Evolutionary conservation across 2,113 vertebrate species (phyloP), one percentile per base, ranked within the genome.

Genomic region (Mesembrinibis cayennensis): DNA sequence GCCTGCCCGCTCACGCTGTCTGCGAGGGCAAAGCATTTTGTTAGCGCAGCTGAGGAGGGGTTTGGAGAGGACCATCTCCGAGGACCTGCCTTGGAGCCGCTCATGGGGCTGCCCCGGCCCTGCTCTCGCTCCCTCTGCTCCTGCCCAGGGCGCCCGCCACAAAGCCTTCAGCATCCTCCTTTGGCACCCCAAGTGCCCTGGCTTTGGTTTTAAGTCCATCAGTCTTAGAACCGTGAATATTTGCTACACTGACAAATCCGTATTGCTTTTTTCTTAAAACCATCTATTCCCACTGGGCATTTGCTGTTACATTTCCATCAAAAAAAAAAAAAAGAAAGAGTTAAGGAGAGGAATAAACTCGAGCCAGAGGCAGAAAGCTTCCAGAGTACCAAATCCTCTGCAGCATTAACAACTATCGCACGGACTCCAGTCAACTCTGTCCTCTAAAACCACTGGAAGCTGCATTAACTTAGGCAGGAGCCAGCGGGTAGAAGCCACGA

Each of bases 1-100:
- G 58, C 44, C n/a, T 47, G 36, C 32, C 13, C 1, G 0, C 13
- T 83, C 45, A 5, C 4, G 1, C 42, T 40, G 23, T 8, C 30
- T 8, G 21, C 0, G 6, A 52, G 21, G 55, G 38, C 2, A 4
- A 72, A 82, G 42, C 16, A 7, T 29, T 81, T 52, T 44, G 36
- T 45, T 16, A 13, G 22, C 34, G 73, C 61, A 74, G 5, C 25
- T n/a, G 22, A 53, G 55, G 47, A 44, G 36, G 16, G 32, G 3
- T 94, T 47, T 23, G 45, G 67, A 90, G 55, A 59, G 32, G 38
- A 91, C 19, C 59, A 42, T 6, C 38, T 56, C 26, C 1, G 34
- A 72, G 29, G 29, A 32, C 40, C 42, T 78, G 36, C 49, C 59
- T 42, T 50, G 34, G 44, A 84, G 63, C 26, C 38, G 38, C 21